Conservation (phyloP, 2,113 vertebrate species). For the Corythaeola cristata region DNA sequence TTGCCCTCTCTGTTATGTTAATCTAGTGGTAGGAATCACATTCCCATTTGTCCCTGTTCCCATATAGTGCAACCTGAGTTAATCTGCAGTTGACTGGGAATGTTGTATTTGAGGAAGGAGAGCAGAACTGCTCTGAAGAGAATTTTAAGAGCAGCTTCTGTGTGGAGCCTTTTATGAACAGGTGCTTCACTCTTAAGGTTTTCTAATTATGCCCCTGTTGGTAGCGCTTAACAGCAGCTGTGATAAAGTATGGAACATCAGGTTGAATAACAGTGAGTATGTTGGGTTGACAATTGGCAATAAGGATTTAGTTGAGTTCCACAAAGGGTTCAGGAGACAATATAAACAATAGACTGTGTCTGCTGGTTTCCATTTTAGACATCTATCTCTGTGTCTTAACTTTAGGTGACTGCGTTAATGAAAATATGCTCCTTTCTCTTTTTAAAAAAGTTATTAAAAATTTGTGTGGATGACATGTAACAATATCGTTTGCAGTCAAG, state of each 20-base stretch:
- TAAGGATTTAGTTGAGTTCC: not conserved
- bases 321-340: not conserved
- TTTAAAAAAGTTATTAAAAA: not conserved
- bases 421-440: not conserved
- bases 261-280: not conserved
- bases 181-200: not conserved
- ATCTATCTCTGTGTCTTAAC: not conserved
- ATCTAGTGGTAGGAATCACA: not conserved
- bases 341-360: not conserved
- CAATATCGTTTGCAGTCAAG: not conserved
- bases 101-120: not conserved
- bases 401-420: not conserved
- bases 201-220: not conserved
- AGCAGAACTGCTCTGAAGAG: not conserved
- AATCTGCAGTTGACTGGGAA: not conserved
- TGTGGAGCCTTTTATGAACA: not conserved
- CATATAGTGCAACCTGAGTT: accelerated
- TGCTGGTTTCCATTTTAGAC: not conserved
- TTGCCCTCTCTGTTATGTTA: not conserved
- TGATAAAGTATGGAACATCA: not conserved
- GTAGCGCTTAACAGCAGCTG: not conserved
- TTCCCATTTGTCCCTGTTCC: not conserved
- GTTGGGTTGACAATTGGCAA: not conserved
- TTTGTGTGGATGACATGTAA: not conserved
- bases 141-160: not conserved